These are phyloP conservation scores for Galerucella nymphaeae DNA, from an alignment of 2,888 invertebrate species.

Conservation along the genomic window DNA sequence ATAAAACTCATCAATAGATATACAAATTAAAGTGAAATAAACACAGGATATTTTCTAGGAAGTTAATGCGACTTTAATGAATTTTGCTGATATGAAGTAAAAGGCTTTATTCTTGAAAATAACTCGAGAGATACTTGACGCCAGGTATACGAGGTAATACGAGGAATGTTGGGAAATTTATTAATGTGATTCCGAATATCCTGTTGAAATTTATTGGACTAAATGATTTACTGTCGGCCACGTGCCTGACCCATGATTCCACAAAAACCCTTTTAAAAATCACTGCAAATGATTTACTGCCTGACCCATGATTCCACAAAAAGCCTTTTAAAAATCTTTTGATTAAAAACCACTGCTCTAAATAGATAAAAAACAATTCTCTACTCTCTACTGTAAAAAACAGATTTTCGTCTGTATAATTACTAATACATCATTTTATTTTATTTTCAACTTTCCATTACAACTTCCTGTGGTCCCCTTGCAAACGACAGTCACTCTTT, in stretches of 20 bases:
- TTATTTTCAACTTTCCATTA: not conserved
- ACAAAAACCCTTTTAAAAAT: too few relatives aligned
- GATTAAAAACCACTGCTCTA: not conserved
- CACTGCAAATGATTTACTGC: too few relatives aligned
- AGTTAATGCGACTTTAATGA: not conserved
- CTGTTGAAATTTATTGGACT: not conserved
- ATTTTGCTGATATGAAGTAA: not conserved
- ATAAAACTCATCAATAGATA: conserved; percentile 17
- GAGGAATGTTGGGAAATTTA: not conserved
- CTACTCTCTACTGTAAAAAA: not conserved
- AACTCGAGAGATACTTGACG: not conserved
- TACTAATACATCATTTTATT: not conserved
- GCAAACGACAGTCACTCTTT: not conserved
- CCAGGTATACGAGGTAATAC: not conserved
- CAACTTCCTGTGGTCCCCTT: conserved; percentile 2
- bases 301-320: too few relatives aligned
- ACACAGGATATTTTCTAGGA: conserved; percentile 16
- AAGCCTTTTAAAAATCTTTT: too few relatives aligned
- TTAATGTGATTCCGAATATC: not conserved
- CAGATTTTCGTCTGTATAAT: too few relatives aligned
- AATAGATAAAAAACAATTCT: not conserved
- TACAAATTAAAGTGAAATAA: conserved; percentile 23
- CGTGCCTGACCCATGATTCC: not conserved
- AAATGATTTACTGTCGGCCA: not conserved
- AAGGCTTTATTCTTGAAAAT: not conserved